phyloP scores from a whole-genome alignment of 1,140 invertebrate genomes.

The Drosophila eugracilis region DNA sequence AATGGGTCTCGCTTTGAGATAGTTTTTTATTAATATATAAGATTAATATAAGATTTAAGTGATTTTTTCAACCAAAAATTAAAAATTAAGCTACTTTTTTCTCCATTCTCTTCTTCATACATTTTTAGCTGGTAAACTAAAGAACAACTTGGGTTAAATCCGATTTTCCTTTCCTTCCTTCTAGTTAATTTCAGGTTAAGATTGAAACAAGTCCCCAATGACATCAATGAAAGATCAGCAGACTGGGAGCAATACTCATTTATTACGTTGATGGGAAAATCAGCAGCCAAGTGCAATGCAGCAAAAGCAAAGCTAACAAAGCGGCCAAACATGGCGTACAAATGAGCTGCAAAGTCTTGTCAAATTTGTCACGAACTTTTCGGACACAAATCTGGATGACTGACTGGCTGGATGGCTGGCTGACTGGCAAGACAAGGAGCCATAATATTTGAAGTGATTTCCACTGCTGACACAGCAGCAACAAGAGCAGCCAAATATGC shows the following conservation, averaged over 20 bases:
- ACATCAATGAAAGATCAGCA: conserved; percentile 12
- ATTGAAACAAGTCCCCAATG: conserved; percentile 7
- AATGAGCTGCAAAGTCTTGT: conserved; percentile 56
- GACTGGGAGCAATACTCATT: conserved; percentile 27
- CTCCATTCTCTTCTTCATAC: neutral
- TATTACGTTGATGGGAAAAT: conserved; percentile 53
- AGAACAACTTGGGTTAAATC: neutral
- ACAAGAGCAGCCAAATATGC: conserved; percentile 53
- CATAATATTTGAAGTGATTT: conserved; percentile 66
- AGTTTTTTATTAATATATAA: no score
- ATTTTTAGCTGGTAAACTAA: no score
- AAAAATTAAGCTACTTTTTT: no score
- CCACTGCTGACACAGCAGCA: conserved; percentile 37
- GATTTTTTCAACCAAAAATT: no score
- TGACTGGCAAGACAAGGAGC: conserved; percentile 18
- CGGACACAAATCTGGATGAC: conserved; percentile 53
- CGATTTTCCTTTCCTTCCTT: neutral
- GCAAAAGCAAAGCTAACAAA: conserved; percentile 27
- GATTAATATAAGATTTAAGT: no score
- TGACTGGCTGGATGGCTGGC: neutral
- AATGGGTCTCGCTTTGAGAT: no score
- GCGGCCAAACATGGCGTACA: conserved; percentile 35
- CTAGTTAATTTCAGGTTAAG: neutral
- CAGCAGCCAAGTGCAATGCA: conserved; percentile 48
- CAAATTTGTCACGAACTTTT: conserved; percentile 60